phyloP scores from a whole-genome alignment of 2,113 vertebrate species.

The Regulus satrapa region DNA sequence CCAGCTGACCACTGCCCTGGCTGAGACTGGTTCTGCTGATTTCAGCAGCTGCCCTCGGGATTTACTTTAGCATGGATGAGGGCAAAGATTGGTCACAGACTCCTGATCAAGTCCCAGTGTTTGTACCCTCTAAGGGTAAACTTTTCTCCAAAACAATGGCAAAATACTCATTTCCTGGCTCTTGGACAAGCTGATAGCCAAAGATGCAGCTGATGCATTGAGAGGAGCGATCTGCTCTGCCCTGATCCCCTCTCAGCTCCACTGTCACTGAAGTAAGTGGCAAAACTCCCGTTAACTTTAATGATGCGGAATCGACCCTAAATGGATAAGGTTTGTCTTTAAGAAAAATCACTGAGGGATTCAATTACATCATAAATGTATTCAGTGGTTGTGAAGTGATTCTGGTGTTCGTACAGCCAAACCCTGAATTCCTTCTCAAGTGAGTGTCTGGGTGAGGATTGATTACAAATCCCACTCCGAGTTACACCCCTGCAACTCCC shows the following conservation, averaged over 20 bases:
- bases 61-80: not conserved
- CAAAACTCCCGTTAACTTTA: conserved; percentile 5
- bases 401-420: conserved; percentile 7
- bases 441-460: conserved; percentile 28
- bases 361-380: conserved; percentile 18
- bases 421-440: conserved; percentile 45
- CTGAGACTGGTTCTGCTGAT: not conserved
- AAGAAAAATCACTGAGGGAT: conserved; percentile 31
- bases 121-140: not conserved
- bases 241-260: not conserved
- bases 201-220: not conserved
- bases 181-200: not conserved
- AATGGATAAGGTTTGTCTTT: conserved; percentile 13
- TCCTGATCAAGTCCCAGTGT: not conserved
- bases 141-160: not conserved
- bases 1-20: not conserved
- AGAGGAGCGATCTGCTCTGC: not conserved
- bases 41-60: not conserved
- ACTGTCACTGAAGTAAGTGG: not conserved
- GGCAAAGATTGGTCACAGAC: not conserved
- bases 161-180: not conserved
- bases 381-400: conserved; percentile 46
- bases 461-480: not conserved
- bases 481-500: not conserved
- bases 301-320: not conserved